Evolutionary conservation across 2,797 vertebrate species (phyloP).

Genomic region (Moxostoma hubbsi): DNA sequence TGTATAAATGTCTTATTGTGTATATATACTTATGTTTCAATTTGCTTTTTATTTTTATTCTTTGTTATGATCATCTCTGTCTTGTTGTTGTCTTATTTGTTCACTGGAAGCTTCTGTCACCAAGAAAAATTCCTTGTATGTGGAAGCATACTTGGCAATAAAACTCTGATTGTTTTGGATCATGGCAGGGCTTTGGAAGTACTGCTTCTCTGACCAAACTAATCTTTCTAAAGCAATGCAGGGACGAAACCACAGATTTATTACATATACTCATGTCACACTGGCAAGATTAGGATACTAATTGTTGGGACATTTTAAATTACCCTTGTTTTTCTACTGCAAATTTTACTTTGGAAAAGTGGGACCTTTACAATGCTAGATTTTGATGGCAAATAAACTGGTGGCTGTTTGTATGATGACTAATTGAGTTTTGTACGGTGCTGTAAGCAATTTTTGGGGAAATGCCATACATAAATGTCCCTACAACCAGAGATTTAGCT

Average conservation of each 20-base stretch:
- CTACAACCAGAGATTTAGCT: not conserved
- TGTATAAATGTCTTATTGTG: too few species aligned
- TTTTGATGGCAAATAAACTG: not conserved
- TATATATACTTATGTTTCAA: too few species aligned
- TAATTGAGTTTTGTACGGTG: too few species aligned
- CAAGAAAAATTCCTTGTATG: too few species aligned
- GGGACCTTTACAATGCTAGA: not conserved
- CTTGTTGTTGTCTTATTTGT: too few species aligned
- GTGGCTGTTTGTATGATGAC: too few species aligned
- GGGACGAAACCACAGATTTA: not conserved
- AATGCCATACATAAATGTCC: not conserved
- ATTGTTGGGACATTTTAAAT: not conserved
- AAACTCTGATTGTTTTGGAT: not conserved
- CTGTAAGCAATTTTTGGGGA: not conserved
- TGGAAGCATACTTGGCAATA: too few species aligned
- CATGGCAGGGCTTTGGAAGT: constrained; percentile 18
- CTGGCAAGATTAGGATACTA: too few species aligned
- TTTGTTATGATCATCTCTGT: too few species aligned
- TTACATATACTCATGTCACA: not conserved
- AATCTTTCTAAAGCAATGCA: constrained; percentile 18
- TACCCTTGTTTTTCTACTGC: not conserved
- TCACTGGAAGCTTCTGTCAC: too few species aligned
- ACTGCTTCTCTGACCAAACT: not conserved
- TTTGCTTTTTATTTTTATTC: too few species aligned
- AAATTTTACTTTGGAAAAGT: not conserved